Base-by-base conservation (phyloP, 37 sponge, comb jelly and placozoan genomes). In the Crambe crambe region DNA sequence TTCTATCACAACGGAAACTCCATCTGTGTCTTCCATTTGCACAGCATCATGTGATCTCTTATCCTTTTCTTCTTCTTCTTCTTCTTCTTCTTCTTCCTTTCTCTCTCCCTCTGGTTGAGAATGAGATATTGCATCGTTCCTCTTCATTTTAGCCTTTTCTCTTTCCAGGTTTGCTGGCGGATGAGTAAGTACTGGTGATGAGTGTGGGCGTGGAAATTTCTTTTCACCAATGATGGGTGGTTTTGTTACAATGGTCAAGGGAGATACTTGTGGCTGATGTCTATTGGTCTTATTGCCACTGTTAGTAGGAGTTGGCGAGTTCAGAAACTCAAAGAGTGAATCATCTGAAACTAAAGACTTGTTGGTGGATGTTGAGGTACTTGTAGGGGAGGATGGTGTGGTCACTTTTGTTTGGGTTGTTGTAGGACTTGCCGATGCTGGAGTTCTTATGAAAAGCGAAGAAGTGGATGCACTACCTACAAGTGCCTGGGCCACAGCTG, bases 301-400 rank as follows among this genome's bases (percentile, higher is more conserved):
- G n/a, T 40, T 71, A 44, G 36, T 73, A 22, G 42, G 3, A 5
- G 8, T 40, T 1, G 90, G 85, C 31, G 81, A 68, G 77, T 90
- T 90, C 15, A 90, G 78, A 56, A 90, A 90, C 22, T 79, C 81
- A 64, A 90, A 70, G 5, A 90, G 37, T 1, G 64, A 47, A 0
- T 84, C 85, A 29, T 90, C 85, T 44, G 22, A 42, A 30, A 23
- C 17, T 18, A 22, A 12, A 65, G 63, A 44, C 22, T 76, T 76
- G 22, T 51, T 6, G 31, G 17, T 23, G 44, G 26, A 25, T n/a
- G 43, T 39, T 2, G 1, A 37, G 1, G 37, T 3, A 29, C n/a
- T 58, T 1, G n/a, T 34, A 18, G 76, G 39, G 2, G 31, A 57
- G 23, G 51, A 47, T 6, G 6, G 10, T 47, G 6, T 12, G 12